These are phyloP conservation scores for Acipenser oxyrinchus DNA, from an alignment of 2,797 vertebrate species.

Conservation along the genomic window DNA sequence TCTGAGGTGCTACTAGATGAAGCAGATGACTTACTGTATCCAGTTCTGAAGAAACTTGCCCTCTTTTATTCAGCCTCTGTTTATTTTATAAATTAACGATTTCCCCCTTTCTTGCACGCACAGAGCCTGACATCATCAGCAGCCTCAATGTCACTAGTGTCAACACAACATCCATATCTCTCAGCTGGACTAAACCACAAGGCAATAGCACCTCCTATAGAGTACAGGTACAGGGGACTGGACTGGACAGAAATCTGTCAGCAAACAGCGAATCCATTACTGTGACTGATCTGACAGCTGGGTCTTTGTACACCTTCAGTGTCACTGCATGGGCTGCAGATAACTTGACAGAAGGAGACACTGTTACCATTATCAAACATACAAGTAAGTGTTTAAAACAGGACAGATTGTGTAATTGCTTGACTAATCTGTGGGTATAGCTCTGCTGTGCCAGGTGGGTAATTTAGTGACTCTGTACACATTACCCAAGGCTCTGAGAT, in stretches of 20 bases:
- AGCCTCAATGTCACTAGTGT: neutral
- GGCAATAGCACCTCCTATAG: conserved; percentile 23
- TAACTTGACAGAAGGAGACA: neutral
- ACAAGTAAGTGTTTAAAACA: conserved; percentile 4
- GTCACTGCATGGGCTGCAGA: conserved; percentile 16
- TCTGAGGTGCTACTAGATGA: no score
- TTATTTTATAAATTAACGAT: no score
- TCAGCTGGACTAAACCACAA: conserved; percentile 27
- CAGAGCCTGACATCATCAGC: conserved; percentile 27
- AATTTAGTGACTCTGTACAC: neutral
- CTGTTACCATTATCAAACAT: neutral
- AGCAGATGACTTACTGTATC: no score
- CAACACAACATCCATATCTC: conserved; percentile 28
- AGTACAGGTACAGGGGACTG: conserved; percentile 17
- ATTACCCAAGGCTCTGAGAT: neutral
- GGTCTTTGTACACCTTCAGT: conserved; percentile 25
- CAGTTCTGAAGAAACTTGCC: no score
- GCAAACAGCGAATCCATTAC: neutral
- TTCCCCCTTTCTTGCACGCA: conserved; percentile 4
- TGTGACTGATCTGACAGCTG: conserved; percentile 24
- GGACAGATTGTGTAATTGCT: no score
- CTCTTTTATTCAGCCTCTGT: no score
- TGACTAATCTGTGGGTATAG: no score
- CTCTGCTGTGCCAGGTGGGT: no score
- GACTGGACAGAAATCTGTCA: rapidly evolving